Evolutionary conservation across 2,113 vertebrate species (phyloP).

Genomic region (Alosa alosa): DNA sequence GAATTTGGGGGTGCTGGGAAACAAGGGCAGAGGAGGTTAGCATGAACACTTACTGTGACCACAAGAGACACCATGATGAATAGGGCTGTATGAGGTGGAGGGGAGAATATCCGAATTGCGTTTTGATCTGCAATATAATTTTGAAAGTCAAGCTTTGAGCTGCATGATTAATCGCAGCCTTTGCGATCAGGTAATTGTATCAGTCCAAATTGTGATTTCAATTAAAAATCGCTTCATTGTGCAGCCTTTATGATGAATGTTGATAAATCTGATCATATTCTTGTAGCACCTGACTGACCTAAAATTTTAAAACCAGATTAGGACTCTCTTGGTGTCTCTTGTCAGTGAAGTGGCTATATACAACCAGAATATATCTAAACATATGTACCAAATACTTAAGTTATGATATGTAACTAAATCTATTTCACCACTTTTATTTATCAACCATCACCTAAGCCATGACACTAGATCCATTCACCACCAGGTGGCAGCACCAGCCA

Average conservation of each 20-base stretch:
- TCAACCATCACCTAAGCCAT: background rate
- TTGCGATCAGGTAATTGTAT: too few species aligned
- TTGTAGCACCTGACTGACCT: background rate
- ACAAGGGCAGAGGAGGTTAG: background rate
- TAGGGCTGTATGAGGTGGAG: too few species aligned
- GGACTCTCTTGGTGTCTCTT: background rate
- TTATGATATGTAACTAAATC: background rate
- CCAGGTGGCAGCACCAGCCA: background rate
- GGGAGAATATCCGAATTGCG: too few species aligned
- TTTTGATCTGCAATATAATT: too few species aligned
- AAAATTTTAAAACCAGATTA: background rate
- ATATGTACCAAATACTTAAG: background rate
- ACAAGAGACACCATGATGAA: too few species aligned
- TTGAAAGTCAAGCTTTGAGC: too few species aligned
- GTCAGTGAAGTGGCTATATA: background rate
- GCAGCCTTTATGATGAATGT: too few species aligned
- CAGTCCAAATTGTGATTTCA: too few species aligned
- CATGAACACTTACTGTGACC: background rate
- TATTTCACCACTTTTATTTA: too few species aligned
- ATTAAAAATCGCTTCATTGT: too few species aligned
- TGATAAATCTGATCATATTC: too few species aligned
- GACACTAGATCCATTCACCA: background rate
- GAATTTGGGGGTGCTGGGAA: conserved; percentile 92
- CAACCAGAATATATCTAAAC: background rate
- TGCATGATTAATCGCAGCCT: too few species aligned